Percentiles rank a stretch among this genome's conserved stretches.
These are phyloP conservation scores for Scaptomyza flava DNA, from an alignment of 2,888 invertebrate genomes.

Conservation along the genomic window DNA sequence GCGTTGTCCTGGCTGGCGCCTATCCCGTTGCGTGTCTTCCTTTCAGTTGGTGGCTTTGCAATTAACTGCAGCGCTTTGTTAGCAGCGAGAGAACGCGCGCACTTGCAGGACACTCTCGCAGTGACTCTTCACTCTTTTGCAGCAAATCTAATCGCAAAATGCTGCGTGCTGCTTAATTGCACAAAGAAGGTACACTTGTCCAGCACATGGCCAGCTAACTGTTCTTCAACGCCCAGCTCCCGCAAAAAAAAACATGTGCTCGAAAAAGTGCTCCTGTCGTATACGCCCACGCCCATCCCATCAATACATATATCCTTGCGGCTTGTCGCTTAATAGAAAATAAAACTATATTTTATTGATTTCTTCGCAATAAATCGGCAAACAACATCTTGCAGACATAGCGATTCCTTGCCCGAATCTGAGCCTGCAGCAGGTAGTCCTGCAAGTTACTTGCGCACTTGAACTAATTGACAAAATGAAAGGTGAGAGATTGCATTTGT, in stretches of 20 bases:
- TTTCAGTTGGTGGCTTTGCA: conserved; percentile 74
- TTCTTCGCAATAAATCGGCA: conserved; percentile 48
- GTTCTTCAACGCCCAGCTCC: conserved; percentile 31
- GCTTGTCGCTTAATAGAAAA: conserved; percentile 36
- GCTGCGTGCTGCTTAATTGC: conserved; percentile 60
- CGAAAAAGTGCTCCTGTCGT: conserved; percentile 68
- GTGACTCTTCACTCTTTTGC: conserved; percentile 65
- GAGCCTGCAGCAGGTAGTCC: conserved; percentile 41
- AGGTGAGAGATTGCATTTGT: conserved; percentile 76
- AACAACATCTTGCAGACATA: conserved; percentile 8
- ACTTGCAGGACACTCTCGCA: conserved; percentile 41
- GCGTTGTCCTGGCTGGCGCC: conserved; percentile 62
- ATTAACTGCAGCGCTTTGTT: conserved; percentile 73
- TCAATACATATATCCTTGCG: neutral
- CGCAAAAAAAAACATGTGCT: conserved; percentile 56
- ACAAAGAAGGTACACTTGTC: conserved; percentile 37
- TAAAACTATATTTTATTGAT: conserved; percentile 69
- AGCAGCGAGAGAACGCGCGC: conserved; percentile 2
- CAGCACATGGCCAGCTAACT: conserved; percentile 58
- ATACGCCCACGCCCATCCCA: conserved; percentile 39
- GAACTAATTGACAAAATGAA: conserved; percentile 77
- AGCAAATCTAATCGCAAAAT: conserved; percentile 66
- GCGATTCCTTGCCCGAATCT: conserved; percentile 2
- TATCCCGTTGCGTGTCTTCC: conserved; percentile 67
- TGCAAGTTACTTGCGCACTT: conserved; percentile 53